Evolutionary conservation across 1,140 invertebrate genomes (phyloP), one percentile per base, ranked within the genome.

Genomic region (Cherax destructor): DNA sequence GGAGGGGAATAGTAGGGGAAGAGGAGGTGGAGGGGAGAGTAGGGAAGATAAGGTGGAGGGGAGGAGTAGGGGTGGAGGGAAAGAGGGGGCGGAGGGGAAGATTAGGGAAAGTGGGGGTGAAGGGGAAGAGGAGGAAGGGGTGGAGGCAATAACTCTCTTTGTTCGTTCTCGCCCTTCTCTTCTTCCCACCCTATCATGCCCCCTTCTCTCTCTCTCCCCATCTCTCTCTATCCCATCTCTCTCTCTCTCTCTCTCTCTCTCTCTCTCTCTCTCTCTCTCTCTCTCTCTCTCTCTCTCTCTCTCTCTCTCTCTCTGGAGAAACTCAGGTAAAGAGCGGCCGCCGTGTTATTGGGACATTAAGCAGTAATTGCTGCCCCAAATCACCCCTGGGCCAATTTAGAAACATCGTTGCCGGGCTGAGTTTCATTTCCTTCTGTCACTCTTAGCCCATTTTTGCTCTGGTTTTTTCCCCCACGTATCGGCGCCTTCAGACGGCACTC

Each of bases 351-450:
- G 69, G 69, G 5, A 21, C 69, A 74, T 74, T 74, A 74, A 74
- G 7, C 69, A 74, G 69, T 74, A 74, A 74, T 74, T 74, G 69
- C 69, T 30, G 69, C 69, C 69, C 24, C 69, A 74, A 74, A 74
- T 74, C 69, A 74, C 69, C 69, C n/a, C 11, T 11, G 61, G n/a
- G 69, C 69, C 69, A 74, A 74, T 74, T 74, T 74, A 74, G 69
- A 74, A 74, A 74, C 69, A 74, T 74, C 69, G 69, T 74, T 74
- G 69, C 69, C 65, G 11, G n/a, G n/a, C 69, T 21, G 13, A 74
- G 69, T 74, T 74, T 74, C 69, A 74, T 74, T 74, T 74, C 69
- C 69, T 74, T 74, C 69, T 74, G 69, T 74, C 69, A 74, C n/a
- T 74, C 69, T 4, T 30, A 74, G 24, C 5, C 69, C 21, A 74